phyloP scores from a whole-genome alignment of 2,113 vertebrate species.

The Eolophus roseicapilla region DNA sequence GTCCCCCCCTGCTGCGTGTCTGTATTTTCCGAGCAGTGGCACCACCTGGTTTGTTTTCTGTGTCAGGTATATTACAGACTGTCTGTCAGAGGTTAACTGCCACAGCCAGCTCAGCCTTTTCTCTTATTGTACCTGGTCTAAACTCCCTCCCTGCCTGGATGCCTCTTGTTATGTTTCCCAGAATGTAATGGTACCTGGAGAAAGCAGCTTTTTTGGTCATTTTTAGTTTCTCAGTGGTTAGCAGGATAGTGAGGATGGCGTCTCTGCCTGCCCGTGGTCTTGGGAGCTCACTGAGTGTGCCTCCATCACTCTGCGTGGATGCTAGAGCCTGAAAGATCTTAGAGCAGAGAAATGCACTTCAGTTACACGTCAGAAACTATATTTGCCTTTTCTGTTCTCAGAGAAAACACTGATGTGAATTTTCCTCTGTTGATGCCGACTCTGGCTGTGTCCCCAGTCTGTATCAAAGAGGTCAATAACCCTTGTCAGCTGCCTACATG shows the following conservation, averaged over 20 bases:
- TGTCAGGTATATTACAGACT: constrained; percentile 49
- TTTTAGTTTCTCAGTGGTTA: not conserved
- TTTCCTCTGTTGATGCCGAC: constrained; percentile 32
- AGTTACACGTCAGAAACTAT: not conserved
- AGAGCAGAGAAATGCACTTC: not conserved
- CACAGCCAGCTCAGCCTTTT: not conserved
- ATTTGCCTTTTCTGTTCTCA: constrained; percentile 8
- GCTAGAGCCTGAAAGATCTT: not conserved
- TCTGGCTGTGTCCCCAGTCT: constrained; percentile 37
- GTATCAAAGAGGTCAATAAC: constrained; percentile 33
- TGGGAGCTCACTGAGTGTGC: not conserved
- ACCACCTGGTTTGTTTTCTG: constrained; percentile 64
- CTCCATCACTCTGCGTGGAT: not conserved
- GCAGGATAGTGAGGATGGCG: not conserved
- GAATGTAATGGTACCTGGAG: not conserved
- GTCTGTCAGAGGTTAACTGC: constrained; percentile 53
- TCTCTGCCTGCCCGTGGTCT: not conserved
- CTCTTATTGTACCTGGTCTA: not conserved
- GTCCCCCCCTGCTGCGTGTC: not conserved
- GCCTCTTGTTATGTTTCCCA: not conserved
- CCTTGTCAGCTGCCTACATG: not conserved
- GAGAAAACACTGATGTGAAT: constrained; percentile 1
- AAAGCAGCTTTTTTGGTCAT: not conserved
- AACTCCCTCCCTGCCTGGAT: not conserved
- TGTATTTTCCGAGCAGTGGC: constrained; percentile 16